Conservation (phyloP, 2,113 vertebrate genomes). For the Platysternon megacephalum region DNA sequence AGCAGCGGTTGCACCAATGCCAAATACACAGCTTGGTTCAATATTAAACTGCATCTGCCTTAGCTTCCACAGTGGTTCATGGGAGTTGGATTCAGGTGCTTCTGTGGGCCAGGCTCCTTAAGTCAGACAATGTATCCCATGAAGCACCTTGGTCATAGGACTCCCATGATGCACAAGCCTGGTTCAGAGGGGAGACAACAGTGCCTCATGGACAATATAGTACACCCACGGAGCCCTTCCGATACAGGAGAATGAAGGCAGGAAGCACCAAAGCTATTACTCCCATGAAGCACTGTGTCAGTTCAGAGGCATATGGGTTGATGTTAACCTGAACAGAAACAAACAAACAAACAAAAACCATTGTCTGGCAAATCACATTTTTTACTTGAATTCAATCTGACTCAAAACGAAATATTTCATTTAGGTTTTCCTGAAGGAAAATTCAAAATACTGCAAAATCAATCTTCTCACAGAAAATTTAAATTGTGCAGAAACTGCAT, state of each 20-base stretch:
- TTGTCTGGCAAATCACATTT: not conserved
- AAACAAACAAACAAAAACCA: no score
- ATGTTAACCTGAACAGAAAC: not conserved
- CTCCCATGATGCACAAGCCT: not conserved
- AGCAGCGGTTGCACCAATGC: not conserved
- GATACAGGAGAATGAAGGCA: not conserved
- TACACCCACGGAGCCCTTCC: no score
- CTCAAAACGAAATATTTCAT: not conserved
- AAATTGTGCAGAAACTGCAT: not conserved
- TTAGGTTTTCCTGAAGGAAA: not conserved
- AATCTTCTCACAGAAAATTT: not conserved
- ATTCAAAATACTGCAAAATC: not conserved
- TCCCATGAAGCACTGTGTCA: not conserved
- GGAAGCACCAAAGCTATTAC: not conserved
- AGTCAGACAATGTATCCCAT: not conserved
- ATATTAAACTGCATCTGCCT: not conserved
- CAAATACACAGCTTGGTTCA: not conserved
- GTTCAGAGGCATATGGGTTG: not conserved
- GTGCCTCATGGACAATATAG: no score
- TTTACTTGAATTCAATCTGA: not conserved
- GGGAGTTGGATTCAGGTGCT: not conserved
- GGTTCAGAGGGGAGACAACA: not conserved
- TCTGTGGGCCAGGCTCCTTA: not conserved
- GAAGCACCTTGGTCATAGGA: not conserved
- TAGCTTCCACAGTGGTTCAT: not conserved